Evolutionary conservation across 2,888 invertebrate species (phyloP).

Genomic region (Perithous albicinctus): DNA sequence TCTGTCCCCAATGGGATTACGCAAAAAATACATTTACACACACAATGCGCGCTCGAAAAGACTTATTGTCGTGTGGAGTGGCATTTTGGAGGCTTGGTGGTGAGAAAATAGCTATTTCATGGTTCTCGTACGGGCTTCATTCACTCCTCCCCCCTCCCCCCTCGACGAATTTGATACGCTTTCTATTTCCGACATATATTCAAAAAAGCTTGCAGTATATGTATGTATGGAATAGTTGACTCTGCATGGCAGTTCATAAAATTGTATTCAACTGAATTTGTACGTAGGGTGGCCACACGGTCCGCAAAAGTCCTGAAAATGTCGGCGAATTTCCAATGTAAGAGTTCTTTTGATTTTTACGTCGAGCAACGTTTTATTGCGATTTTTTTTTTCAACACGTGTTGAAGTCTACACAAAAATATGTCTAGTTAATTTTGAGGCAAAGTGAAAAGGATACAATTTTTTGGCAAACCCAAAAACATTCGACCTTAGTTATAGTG

Average conservation of each 20-base stretch:
- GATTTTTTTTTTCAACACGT: too few species aligned
- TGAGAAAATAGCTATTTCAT: conserved; percentile 72
- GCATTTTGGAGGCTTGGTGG: conserved; percentile 61
- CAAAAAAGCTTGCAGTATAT: conserved; percentile 1
- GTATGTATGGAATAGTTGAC: conserved; percentile 12
- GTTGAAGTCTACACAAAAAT: too few species aligned
- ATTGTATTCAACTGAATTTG: not conserved
- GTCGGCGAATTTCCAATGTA: too few species aligned
- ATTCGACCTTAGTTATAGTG: too few species aligned
- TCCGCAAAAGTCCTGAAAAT: too few species aligned
- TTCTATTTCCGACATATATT: conserved; percentile 7
- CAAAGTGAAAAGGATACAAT: too few species aligned
- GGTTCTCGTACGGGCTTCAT: conserved; percentile 50
- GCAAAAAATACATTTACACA: conserved; percentile 76
- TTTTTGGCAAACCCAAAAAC: too few species aligned
- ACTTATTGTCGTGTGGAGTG: conserved; percentile 70
- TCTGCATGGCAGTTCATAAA: conserved; percentile 19
- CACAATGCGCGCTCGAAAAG: conserved; percentile 71
- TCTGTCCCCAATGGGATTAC: conserved; percentile 70
- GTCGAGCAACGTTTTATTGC: too few species aligned
- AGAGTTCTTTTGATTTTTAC: too few species aligned
- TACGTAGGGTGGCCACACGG: too few species aligned
- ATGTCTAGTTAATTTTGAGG: too few species aligned
- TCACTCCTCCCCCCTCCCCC: not conserved
- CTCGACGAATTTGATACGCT: conserved; percentile 33